Conservation (phyloP, 1,140 invertebrate species). For the Oreohelix idahoensis region DNA sequence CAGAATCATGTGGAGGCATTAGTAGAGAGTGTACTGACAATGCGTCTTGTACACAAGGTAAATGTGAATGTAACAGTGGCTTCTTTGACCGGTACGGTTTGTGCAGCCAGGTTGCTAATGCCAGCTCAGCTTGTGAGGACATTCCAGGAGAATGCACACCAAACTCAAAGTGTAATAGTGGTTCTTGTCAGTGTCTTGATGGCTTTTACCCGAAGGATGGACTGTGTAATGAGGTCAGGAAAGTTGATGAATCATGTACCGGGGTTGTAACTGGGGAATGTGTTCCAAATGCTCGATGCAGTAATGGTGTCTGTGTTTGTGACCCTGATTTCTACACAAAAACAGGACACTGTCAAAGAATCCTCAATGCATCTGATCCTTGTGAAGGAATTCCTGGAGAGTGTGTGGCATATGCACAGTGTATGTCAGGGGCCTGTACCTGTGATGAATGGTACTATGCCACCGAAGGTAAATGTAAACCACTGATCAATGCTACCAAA, state of each 20-base stretch:
- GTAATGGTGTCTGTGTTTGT: constrained; percentile 30
- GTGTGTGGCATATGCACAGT: constrained; percentile 31
- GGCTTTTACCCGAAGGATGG: constrained; percentile 36
- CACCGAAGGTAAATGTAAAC: constrained; percentile 24
- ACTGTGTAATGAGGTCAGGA: constrained; percentile 1
- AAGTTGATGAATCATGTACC: neutral
- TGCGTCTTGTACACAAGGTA: neutral
- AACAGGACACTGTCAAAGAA: constrained; percentile 16
- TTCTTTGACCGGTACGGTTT: constrained; percentile 31
- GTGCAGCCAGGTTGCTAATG: constrained; percentile 24
- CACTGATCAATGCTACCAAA: constrained; percentile 1
- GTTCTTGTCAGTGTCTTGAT: constrained; percentile 35
- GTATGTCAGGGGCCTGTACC: constrained; percentile 6
- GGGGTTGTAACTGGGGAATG: constrained; percentile 31
- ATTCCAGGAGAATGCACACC: constrained; percentile 38
- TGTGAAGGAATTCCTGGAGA: constrained; percentile 25
- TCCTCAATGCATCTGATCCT: constrained; percentile 29
- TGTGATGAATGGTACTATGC: constrained; percentile 24
- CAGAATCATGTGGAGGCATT: neutral
- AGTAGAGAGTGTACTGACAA: constrained; percentile 1
- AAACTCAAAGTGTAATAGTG: constrained; percentile 4
- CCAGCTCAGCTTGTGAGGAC: constrained; percentile 15
- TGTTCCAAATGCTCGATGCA: constrained; percentile 36
- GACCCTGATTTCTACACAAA: constrained; percentile 37
- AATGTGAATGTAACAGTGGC: constrained; percentile 32